Base-by-base conservation (phyloP, 2,797 vertebrate species). In the Spinibarbus caldwelli region DNA sequence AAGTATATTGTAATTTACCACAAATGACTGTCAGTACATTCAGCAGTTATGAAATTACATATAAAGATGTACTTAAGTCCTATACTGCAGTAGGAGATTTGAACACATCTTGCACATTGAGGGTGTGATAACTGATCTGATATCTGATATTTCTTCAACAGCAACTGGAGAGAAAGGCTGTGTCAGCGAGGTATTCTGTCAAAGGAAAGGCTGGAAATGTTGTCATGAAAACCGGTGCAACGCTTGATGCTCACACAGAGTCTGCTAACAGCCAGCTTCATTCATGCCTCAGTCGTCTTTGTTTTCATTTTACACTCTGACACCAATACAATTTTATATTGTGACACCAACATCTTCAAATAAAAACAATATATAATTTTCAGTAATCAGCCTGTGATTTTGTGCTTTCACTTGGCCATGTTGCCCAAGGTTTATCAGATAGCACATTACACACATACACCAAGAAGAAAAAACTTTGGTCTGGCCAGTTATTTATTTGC, bases 131-230 rank as follows among this genome's bases (percentile, higher is more conserved):
- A 12, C 36, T 73, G n/a, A 57, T 66, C 29, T 31, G 59, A 31
- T 14, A 64, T 64, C 59, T 59, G 23, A 38, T 87, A 10, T 88
- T 15, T 85, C 38, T 68, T 21, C 29, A 45, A 11, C 88, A 95
- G 94, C 0, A 5, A 86, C 70, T 1, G 92, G 93, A 36, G 93
- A 95, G 15, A 95, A 94, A 86, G 95, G 95, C 26, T 95, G 95
- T 62, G 80, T 86, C 1, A 70, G 2, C 0, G 29, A 89, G 66
- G 45, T 89, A 0, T 45, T 78, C n/a, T 95, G 95, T 80, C 19
- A 85, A 1, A 73, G 10, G 15, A 1, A 47, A 0, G 90, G 80
- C 14, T 95, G 94, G 94, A 91, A 3, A 29, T 95, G 95, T 78
- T 95, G 95, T 83, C 0, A 88, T 21, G 85, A 80, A 0, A 1